Base-by-base conservation (phyloP, 1,140 invertebrate genomes). In the Campodea augens region DNA sequence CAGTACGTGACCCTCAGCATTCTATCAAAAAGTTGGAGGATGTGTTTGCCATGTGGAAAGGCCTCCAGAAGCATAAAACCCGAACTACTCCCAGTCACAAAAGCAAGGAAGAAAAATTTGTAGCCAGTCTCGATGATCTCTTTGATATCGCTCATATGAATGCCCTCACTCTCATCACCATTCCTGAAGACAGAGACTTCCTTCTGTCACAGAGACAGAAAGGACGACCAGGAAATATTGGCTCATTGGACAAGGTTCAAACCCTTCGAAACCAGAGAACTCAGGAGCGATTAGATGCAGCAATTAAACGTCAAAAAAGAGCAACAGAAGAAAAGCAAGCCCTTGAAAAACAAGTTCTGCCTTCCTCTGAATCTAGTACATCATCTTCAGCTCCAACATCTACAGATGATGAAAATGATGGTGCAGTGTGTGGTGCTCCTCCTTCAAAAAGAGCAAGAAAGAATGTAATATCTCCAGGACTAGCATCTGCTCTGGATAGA, bases 111-210 rank as follows among this genome's bases (percentile, higher is more conserved):
- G 20, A 37, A 19, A 19, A 4, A 37, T 37, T 37, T 19, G 29
- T 25, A 12, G 41, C 24, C 24, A 43, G n/a, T 4, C 41, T 27
- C 29, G 20, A 44, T 15, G 22, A 47, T 43, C 45, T 47, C 20
- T 47, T 47, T 43, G 45, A 47, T 41, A 47, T 47, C 22, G 45
- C 39, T 3, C 45, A 47, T 29, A 36, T 25, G 15, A 32, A 47
- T 4, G 45, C 45, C 10, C 18, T 44, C 13, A 29, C 22, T 24
- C n/a, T 47, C 25, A 47, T 47, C 18, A 42, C 5, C 25, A 21
- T 43, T 23, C 22, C 4, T 29, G 40, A 47, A 10, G 45, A 47
- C 29, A 47, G 27, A 43, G 37, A 44, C 27, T 47, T 47, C 29
- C 25, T 47, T 2, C 23, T 24, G 41, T 24, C 40, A 25, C 45